Evolutionary conservation across 2,888 invertebrate species (phyloP).

Genomic region (Conus canariensis): DNA sequence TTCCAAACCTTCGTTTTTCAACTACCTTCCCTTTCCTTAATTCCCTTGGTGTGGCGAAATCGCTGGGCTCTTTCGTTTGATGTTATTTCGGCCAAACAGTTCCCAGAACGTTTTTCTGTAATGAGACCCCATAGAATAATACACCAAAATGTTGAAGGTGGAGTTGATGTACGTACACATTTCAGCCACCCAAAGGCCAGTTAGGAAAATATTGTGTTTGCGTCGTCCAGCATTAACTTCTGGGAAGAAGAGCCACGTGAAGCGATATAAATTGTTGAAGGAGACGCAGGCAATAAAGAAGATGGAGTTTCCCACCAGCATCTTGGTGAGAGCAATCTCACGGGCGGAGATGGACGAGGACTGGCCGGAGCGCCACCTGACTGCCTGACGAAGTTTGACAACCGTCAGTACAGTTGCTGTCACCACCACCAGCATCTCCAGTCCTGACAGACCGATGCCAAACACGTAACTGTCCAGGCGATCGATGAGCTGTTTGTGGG

Average conservation of each 20-base stretch:
- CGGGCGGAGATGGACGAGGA: not conserved
- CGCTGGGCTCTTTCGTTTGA: no score
- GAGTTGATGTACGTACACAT: not conserved
- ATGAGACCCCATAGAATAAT: not conserved
- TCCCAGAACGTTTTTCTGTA: conserved; percentile 23
- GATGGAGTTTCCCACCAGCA: not conserved
- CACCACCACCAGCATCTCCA: not conserved
- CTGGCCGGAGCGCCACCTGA: not conserved
- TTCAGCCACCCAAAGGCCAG: not conserved
- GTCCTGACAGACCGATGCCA: not conserved
- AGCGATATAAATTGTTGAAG: not conserved
- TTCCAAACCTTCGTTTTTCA: no score
- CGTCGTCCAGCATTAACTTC: not conserved
- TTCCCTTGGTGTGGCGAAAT: no score
- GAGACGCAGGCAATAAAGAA: not conserved
- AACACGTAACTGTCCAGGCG: not conserved
- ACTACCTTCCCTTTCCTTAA: no score
- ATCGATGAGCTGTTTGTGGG: not conserved
- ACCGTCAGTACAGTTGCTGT: not conserved
- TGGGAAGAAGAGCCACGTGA: conserved; percentile 4
- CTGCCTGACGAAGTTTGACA: not conserved
- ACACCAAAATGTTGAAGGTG: conserved; percentile 28
- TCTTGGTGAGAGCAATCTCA: conserved; percentile 18
- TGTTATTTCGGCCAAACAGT: not conserved
- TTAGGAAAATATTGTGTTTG: not conserved